Conservation (phyloP, 2,888 invertebrate species). For the Cataglyphis rosenhaueri region DNA sequence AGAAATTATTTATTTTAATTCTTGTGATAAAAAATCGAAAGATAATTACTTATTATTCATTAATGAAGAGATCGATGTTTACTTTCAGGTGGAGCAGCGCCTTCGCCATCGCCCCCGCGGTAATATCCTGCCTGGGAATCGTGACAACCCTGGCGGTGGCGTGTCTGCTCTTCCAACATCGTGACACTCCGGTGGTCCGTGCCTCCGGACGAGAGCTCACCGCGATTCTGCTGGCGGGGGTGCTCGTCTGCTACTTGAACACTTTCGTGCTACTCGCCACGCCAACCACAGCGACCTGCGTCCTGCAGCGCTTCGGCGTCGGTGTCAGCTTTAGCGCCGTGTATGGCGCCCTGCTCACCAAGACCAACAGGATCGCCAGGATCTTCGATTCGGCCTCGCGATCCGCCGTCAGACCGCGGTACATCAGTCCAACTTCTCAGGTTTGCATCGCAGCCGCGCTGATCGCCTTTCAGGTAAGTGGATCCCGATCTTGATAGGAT, state of each 20-base stretch:
- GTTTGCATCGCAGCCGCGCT: constrained; percentile 88
- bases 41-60: background rate
- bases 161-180: constrained; percentile 88
- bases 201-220: constrained; percentile 89
- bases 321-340: constrained; percentile 89
- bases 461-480: constrained; percentile 86
- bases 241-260: constrained; percentile 88
- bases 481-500: background rate
- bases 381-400: constrained; percentile 89
- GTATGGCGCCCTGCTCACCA: constrained; percentile 89
- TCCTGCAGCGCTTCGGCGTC: constrained; percentile 88
- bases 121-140: constrained; percentile 88
- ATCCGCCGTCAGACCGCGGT: constrained; percentile 88
- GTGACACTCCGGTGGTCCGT: constrained; percentile 89
- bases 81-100: constrained; percentile 87
- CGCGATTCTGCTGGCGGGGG: constrained; percentile 88
- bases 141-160: constrained; percentile 88
- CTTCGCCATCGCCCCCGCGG: constrained; percentile 89
- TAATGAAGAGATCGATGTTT: background rate
- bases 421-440: constrained; percentile 89
- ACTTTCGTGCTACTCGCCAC: constrained; percentile 88
- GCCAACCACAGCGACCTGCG: constrained; percentile 87
- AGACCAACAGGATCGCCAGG: constrained; percentile 89
- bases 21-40: background rate
- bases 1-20: background rate